Base-by-base conservation (phyloP, 2,888 invertebrate species). In the Mythimna ferrago region DNA sequence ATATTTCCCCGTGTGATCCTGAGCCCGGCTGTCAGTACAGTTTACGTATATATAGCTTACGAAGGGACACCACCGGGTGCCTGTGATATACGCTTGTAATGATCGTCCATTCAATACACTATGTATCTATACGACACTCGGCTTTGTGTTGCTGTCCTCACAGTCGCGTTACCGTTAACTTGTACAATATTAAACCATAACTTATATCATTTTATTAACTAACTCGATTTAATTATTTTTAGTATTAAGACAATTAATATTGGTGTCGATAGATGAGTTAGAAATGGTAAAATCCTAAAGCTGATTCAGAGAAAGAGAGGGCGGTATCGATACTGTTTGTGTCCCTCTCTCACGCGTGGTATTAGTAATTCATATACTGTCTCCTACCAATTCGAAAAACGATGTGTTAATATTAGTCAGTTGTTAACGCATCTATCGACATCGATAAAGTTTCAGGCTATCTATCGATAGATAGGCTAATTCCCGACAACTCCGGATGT, bases 21-120 rank as follows among this genome's bases (percentile, higher is more conserved):
- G 82, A 86, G 80, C 80, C 78, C 71, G 38, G 48, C 41, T n/a
- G 77, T 68, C 77, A 57, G 80, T 82, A 86, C 87, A 86, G 87
- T 91, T 91, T 85, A 89, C 87, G 78, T 81, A 80, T 84, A 80
- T 79, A 85, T 93, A 93, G 93, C 91, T 93, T 93, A 93, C 92
- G 89, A 90, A 89, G 87, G 88, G 92, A 91, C 90, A 91, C 92
- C 77, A 66, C 71, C 81, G 83, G 92, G 94, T 92, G 91, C 92
- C 93, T 92, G 95, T 94, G 94, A 95, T 95, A 95, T 95, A 95
- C 95, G 95, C 96, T 96, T 95, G 92, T 93, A 93, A 93, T 89
- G 90, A 94, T 94, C 95, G 96, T 96, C 96, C 96, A 96, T 92
- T 90, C 89, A 90, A 70, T 91, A 89, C 85, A 87, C 84, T 87